phyloP scores from a whole-genome alignment of 2,113 vertebrate genomes.

The Prinia subflava region DNA sequence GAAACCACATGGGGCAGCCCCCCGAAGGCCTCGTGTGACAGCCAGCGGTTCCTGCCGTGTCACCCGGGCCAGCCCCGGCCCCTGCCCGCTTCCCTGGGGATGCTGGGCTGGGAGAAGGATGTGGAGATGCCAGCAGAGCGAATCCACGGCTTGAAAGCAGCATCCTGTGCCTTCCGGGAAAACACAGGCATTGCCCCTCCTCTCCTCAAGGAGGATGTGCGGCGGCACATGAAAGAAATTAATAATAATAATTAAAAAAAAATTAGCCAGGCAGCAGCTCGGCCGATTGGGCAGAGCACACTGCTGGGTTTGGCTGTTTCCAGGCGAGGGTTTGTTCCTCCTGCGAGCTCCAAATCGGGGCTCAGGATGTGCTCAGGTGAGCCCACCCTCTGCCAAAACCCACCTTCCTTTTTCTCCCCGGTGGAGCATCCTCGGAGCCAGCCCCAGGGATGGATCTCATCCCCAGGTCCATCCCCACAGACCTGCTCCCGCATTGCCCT shows the following conservation, averaged over 20 bases:
- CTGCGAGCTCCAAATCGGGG: accelerated
- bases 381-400: accelerated
- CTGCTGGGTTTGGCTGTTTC: neutral
- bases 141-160: neutral
- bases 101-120: neutral
- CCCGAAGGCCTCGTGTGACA: conserved; percentile 11
- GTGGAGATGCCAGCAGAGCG: accelerated
- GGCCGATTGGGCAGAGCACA: accelerated
- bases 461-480: neutral
- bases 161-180: neutral
- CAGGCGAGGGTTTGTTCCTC: accelerated
- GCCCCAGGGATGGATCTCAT: accelerated
- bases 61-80: neutral
- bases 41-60: neutral
- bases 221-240: neutral
- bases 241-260: neutral
- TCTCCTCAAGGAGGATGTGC: neutral
- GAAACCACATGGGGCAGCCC: neutral
- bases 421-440: neutral
- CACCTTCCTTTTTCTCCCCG: neutral
- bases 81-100: neutral
- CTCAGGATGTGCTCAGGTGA: accelerated
- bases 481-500: neutral
- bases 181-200: neutral
- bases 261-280: neutral